These are phyloP conservation scores for Peromyscus maniculatus DNA, from an alignment of 2,113 vertebrate species.

Conservation along the genomic window DNA sequence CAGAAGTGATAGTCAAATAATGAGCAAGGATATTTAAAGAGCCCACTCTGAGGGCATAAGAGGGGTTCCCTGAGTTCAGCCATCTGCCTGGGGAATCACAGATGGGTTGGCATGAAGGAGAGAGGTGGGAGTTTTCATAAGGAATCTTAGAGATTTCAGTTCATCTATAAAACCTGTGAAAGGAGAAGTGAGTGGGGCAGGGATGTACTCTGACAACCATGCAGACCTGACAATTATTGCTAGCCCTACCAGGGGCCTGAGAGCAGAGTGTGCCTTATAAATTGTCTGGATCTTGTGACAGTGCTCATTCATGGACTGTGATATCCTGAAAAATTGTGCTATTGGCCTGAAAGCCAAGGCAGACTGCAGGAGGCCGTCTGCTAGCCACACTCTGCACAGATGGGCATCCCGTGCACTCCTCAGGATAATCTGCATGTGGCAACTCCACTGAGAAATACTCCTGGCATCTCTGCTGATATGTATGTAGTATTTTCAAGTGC, in stretches of 20 bases:
- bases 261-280: neutral
- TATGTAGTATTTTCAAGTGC: neutral
- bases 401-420: neutral
- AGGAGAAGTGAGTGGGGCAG: neutral
- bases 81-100: neutral
- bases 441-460: neutral
- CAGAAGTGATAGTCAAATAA: neutral
- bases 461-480: neutral
- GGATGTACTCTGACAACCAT: neutral
- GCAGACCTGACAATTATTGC: neutral
- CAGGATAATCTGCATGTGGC: neutral
- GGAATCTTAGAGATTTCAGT: neutral
- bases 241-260: neutral
- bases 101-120: neutral
- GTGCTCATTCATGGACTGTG: neutral
- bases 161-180: neutral
- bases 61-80: neutral
- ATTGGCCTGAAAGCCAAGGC: neutral
- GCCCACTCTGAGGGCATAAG: neutral
- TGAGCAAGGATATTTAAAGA: neutral
- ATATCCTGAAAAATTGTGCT: neutral
- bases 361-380: neutral
- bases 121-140: neutral
- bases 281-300: neutral
- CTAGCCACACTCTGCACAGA: neutral